phyloP scores from a whole-genome alignment of 1,140 invertebrate genomes.

The Hylyphantes graminicola region DNA sequence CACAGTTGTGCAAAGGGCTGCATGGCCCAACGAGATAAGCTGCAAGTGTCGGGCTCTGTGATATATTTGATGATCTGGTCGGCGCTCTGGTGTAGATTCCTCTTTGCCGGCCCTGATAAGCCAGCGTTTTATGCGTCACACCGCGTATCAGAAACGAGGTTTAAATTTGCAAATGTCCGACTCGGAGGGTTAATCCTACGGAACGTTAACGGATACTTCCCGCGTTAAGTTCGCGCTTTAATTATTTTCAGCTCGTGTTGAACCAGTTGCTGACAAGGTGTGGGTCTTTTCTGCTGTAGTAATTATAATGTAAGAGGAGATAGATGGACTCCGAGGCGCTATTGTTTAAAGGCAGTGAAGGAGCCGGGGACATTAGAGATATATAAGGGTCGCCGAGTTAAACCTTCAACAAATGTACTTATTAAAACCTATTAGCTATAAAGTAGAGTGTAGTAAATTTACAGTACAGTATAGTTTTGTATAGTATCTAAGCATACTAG shows the following conservation, averaged over 20 bases:
- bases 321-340: not conserved
- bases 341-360: not conserved
- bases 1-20: not conserved
- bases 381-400: no score
- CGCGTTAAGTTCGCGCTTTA: not conserved
- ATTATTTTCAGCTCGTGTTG: not conserved
- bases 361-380: no score
- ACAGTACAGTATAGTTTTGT: no score
- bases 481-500: no score
- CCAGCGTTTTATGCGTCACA: not conserved
- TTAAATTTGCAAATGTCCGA: conserved; percentile 8
- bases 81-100: not conserved
- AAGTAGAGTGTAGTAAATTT: no score
- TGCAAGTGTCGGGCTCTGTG: not conserved
- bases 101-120: not conserved
- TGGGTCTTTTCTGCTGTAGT: not conserved
- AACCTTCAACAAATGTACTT: no score
- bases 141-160: not conserved
- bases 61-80: not conserved
- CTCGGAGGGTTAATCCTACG: not conserved
- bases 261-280: not conserved
- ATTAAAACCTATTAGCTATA: no score
- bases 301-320: not conserved
- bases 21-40: not conserved
- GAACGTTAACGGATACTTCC: not conserved